Percentiles rank a stretch among this genome's conserved stretches.
phyloP scores from a whole-genome alignment of 2,797 vertebrate species.

The Tamandua tetradactyla region DNA sequence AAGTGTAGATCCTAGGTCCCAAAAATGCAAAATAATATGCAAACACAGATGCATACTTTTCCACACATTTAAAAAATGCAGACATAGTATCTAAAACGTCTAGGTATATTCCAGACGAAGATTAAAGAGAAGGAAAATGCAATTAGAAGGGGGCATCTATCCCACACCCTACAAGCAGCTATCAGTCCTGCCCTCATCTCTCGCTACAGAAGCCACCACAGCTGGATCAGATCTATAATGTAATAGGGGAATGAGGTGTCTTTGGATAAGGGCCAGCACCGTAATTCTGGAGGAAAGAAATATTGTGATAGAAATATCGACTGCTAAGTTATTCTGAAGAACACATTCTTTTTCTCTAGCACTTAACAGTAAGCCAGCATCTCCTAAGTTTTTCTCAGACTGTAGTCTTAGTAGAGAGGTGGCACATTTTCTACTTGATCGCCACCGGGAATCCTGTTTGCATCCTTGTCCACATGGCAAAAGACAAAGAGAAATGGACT shows the following conservation, averaged over 20 bases:
- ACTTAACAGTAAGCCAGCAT: not conserved
- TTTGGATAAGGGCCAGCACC: constrained; percentile 71
- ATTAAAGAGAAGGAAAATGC: constrained; percentile 48
- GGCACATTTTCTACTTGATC: not conserved
- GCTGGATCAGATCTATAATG: constrained; percentile 68
- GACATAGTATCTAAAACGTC: constrained; percentile 12
- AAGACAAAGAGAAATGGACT: not conserved
- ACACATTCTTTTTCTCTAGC: not conserved
- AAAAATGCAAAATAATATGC: constrained; percentile 24
- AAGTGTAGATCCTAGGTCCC: not conserved
- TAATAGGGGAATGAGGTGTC: constrained; percentile 71
- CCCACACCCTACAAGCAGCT: constrained; percentile 45
- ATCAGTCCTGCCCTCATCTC: constrained; percentile 58
- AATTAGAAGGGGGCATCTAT: constrained; percentile 24
- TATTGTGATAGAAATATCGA: constrained; percentile 70
- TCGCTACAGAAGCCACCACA: constrained; percentile 38
- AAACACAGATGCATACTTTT: not conserved
- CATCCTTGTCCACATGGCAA: not conserved
- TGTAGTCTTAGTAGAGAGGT: not conserved
- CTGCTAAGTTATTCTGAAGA: constrained; percentile 71
- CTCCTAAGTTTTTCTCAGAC: not conserved
- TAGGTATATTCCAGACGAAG: constrained; percentile 39
- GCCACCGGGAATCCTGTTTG: constrained; percentile 2
- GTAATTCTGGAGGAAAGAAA: constrained; percentile 76
- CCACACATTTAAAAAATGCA: not conserved